Evolutionary conservation across 2,888 invertebrate species (phyloP), one percentile per base, ranked within the genome.

Genomic region (Parthenolecanium corni): DNA sequence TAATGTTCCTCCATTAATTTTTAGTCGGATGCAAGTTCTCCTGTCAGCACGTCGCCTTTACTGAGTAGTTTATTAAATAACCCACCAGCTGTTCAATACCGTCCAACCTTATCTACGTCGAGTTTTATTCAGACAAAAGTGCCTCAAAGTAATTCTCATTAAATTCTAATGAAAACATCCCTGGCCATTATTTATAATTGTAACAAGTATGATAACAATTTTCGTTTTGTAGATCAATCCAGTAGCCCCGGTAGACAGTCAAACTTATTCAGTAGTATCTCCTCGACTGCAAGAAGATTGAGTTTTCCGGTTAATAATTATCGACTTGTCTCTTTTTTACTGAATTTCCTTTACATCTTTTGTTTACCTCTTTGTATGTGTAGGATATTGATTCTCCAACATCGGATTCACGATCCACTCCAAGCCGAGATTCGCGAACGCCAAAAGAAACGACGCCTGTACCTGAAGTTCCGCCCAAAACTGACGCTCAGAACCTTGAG

Each of bases 71-170:
- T 61, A 38, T 38, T 61, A 0, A 51, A 49, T 40, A 61, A 61
- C 21, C 61, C 61, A 21, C 49, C 51, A 9, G 61, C 51, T 14
- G 51, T 51, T 40, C 49, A 61, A 36, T 51, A 49, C 23, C 49
- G 49, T 16, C 49, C 49, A n/a, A 61, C 61, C 4, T 51, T 61
- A 51, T 61, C 61, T 12, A 61, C 61, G n/a, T 38, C 61, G 16
- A 61, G 61, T 31, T 61, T 61, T 12, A 61, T 61, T 20, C 51
- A 47, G 3, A 38, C 36, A 1, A 61, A 61, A 47, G 36, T 16
- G 9, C 14, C 40, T 18, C 61, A 49, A 40, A 36, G 61, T 61
- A 61, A 42, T 18, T 31, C 31, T 6, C 4, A 6, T 31, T 31
- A 31, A 6, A 31, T 31, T 31, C n/a, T n/a, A n/a, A 14, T 40